phyloP scores from a whole-genome alignment of 2,113 vertebrate species.

The Apodemus speciosus region DNA sequence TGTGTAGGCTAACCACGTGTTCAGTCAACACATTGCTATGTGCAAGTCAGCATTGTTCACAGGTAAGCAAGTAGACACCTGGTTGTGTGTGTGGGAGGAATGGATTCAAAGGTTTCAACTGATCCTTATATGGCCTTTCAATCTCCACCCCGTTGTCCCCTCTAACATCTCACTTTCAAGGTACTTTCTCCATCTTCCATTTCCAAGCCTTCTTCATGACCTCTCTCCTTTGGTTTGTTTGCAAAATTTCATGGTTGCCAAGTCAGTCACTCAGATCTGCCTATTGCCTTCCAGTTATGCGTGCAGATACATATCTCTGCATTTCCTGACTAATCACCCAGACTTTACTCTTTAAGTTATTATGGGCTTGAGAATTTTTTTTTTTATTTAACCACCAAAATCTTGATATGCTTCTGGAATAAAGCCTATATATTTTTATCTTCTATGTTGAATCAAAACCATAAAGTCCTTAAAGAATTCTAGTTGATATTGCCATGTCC shows the following conservation, averaged over 20 bases:
- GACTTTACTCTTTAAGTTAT: neutral
- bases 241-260: neutral
- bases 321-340: neutral
- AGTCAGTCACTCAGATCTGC: neutral
- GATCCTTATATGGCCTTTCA: neutral
- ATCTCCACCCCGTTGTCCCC: rapidly evolving
- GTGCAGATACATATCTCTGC: neutral
- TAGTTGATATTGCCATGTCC: neutral
- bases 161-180: neutral
- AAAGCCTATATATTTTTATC: neutral
- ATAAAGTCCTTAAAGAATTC: neutral
- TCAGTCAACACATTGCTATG: neutral
- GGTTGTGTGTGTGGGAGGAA: neutral
- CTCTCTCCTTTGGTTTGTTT: neutral
- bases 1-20: neutral
- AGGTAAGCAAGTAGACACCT: neutral
- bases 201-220: neutral
- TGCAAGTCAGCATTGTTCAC: neutral
- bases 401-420: neutral
- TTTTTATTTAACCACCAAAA: neutral
- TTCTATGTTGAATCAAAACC: neutral
- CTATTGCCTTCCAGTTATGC: neutral
- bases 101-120: neutral
- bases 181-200: neutral
- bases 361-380: neutral